phyloP scores from a whole-genome alignment of 2,113 vertebrate genomes.

The Chinchilla lanigera region DNA sequence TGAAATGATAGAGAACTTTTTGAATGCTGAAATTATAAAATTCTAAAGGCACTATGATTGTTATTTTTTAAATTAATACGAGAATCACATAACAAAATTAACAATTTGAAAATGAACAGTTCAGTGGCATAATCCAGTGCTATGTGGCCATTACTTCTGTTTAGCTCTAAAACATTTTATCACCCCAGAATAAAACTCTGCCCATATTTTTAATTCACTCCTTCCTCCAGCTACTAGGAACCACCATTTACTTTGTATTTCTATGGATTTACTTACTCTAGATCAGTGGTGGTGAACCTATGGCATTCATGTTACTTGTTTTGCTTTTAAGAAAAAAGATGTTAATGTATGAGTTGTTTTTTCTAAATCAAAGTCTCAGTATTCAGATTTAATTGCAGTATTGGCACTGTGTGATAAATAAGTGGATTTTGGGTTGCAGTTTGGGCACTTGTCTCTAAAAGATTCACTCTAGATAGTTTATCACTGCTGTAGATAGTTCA shows the following conservation, averaged over 20 bases:
- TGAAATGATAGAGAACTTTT: constrained; percentile 15
- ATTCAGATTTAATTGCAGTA: background rate
- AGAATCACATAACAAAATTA: constrained; percentile 25
- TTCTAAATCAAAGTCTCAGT: background rate
- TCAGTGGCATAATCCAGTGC: background rate
- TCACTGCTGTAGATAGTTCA: background rate
- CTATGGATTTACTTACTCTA: background rate
- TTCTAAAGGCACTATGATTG: background rate
- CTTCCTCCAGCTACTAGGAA: background rate
- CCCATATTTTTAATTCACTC: background rate
- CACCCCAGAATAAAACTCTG: background rate
- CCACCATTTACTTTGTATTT: background rate
- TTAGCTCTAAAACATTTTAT: constrained; percentile 14
- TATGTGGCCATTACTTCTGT: background rate
- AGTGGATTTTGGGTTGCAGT: background rate
- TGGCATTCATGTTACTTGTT: background rate
- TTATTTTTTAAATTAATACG: background rate
- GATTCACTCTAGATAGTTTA: background rate
- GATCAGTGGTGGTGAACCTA: background rate
- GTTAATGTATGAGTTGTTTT: background rate
- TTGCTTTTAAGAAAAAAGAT: background rate
- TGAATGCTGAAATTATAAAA: background rate
- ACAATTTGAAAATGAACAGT: background rate
- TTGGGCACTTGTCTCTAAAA: background rate
- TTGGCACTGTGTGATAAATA: background rate